Percentiles rank a stretch among this genome's conserved stretches.
These are phyloP conservation scores for Allophyes oxyacanthae DNA, from an alignment of 2,888 invertebrate species.

Conservation along the genomic window DNA sequence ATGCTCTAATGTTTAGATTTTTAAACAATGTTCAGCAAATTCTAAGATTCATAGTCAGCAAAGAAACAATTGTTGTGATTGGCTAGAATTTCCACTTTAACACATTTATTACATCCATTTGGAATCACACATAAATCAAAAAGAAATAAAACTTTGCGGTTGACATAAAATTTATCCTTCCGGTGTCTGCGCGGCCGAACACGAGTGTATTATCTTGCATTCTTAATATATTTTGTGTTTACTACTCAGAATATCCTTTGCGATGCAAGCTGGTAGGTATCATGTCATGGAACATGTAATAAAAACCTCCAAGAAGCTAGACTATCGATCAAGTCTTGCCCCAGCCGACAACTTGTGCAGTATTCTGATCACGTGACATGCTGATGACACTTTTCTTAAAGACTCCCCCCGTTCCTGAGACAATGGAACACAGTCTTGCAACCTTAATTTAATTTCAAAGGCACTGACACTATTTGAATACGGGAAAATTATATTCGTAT, in stretches of 20 bases:
- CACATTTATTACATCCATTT: slow-evolving; percentile 11
- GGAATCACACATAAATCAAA: slow-evolving; percentile 20
- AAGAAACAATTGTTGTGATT: too few relatives aligned
- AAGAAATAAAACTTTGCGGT: slow-evolving; percentile 30
- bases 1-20: too few relatives aligned
- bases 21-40: too few relatives aligned
- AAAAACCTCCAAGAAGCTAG: slow-evolving; percentile 20
- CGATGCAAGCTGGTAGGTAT: not conserved
- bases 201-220: slow-evolving; percentile 30
- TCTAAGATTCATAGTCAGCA: too few relatives aligned
- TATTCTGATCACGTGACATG: slow-evolving; percentile 59
- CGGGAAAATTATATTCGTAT: slow-evolving; percentile 34
- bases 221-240: slow-evolving; percentile 29
- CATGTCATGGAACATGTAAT: slow-evolving; percentile 14
- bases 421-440: slow-evolving; percentile 40
- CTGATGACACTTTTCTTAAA: slow-evolving; percentile 56
- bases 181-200: slow-evolving; percentile 24
- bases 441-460: slow-evolving; percentile 56
- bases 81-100: not conserved
- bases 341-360: slow-evolving; percentile 8
- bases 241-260: not conserved
- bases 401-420: slow-evolving; percentile 30
- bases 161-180: slow-evolving; percentile 36
- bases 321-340: slow-evolving; percentile 34
- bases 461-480: slow-evolving; percentile 53